phyloP scores from a whole-genome alignment of 2,113 vertebrate genomes.

The Anolis sagrei region DNA sequence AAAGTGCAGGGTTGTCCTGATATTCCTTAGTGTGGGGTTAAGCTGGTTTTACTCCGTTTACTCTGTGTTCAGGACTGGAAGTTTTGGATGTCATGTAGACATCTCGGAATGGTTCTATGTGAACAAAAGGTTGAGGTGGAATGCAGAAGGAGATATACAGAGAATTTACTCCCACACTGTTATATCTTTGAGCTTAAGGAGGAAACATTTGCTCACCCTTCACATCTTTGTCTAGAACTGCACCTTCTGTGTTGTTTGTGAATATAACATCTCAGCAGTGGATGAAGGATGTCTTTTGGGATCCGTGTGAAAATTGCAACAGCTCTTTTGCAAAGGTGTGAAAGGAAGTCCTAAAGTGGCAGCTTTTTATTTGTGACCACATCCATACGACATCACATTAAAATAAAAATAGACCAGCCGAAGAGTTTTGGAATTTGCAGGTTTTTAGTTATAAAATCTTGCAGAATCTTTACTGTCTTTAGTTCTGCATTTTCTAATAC shows the following conservation, averaged over 20 bases:
- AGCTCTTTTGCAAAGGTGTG: neutral
- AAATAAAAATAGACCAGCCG: no score
- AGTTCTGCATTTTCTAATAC: neutral
- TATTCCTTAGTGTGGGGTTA: no score
- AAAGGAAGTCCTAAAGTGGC: neutral
- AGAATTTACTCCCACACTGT: neutral
- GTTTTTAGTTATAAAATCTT: no score
- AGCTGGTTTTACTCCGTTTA: no score
- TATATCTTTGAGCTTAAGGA: neutral
- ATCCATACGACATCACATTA: neutral
- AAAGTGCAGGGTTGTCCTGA: no score
- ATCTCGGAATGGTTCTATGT: no score
- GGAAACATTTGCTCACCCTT: neutral
- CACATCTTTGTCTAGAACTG: neutral
- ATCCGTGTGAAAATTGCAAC: neutral
- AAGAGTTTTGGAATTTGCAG: no score
- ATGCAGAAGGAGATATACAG: neutral
- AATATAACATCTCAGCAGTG: neutral
- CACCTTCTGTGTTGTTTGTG: neutral
- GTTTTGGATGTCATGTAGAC: no score
- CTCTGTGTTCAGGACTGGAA: no score
- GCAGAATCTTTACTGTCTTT: neutral
- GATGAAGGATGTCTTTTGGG: neutral
- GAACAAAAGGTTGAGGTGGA: neutral
- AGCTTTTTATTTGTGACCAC: neutral